Conservation (phyloP, 2,797 vertebrate species). For the Ara ararauna region DNA sequence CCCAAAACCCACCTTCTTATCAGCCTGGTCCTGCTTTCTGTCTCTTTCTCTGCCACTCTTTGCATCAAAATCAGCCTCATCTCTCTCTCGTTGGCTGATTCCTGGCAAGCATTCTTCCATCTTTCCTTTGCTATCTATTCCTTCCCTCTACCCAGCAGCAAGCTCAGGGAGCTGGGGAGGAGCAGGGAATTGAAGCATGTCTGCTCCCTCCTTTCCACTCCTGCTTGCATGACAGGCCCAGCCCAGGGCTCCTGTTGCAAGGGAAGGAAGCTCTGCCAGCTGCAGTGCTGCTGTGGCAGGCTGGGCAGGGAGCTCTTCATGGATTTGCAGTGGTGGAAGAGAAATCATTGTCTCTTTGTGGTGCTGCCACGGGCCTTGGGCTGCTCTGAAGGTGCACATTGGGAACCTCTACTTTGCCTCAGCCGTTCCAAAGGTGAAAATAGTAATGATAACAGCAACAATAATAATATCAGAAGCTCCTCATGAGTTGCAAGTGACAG, state of each 20-base stretch:
- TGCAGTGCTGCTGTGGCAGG: constrained; percentile 41
- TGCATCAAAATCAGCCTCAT: constrained; percentile 36
- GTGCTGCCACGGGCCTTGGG: neutral
- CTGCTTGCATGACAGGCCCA: neutral
- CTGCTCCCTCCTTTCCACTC: neutral
- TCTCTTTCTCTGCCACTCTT: constrained; percentile 5
- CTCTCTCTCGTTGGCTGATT: neutral
- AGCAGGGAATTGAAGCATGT: neutral
- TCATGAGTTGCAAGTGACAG: neutral
- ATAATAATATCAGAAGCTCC: neutral
- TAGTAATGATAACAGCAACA: neutral
- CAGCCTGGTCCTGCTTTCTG: constrained; percentile 26
- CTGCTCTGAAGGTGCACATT: neutral
- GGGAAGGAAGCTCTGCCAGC: constrained; percentile 4
- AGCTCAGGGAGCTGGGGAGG: neutral
- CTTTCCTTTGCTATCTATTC: neutral
- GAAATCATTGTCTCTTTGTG: constrained; percentile 38
- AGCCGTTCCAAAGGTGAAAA: neutral
- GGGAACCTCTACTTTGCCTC: neutral
- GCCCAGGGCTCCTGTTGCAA: constrained; percentile 10
- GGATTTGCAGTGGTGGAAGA: constrained; percentile 23
- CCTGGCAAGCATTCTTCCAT: constrained; percentile 24
- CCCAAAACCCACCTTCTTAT: neutral
- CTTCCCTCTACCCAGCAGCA: constrained; percentile 4
- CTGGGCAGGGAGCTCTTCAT: constrained; percentile 41